Base-by-base conservation (phyloP, 2,888 invertebrate species). In the Micropterix aruncella region DNA sequence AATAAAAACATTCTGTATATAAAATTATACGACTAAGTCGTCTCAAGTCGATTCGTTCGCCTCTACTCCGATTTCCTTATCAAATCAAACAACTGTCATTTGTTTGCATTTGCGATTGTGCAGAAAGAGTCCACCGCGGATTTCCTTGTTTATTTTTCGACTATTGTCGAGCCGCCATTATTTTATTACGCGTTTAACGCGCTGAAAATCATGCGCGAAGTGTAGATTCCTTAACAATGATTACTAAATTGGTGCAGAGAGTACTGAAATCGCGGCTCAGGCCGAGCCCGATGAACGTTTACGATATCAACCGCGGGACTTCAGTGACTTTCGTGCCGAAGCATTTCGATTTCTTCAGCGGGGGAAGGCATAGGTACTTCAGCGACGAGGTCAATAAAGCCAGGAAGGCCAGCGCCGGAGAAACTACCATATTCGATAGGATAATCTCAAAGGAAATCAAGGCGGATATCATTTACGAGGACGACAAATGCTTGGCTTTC, bases 381-480 rank as follows among this genome's bases (percentile, higher is more conserved):
- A 44, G 46, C 36, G 47, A 49, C 36, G 47, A 70, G 55, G 70
- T 70, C 9, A 57, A 63, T 36, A 59, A 60, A 16, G 66, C 70
- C 9, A 65, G 66, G 44, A 58, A 60, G 1, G 63, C 64, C 15
- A 63, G 62, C 50, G 55, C 60, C 1, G 58, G 58, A 48, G 65
- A 62, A 1, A 62, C 65, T 45, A 88, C 87, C 0, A 79, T 89
- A 50, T 90, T 90, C 61, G 82, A 81, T 49, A 81, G 79, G 59
- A 89, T 90, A 44, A 74, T 88, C 46, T 74, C 80, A 1, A 83
- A 80, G 55, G 77, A 84, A 60, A 80, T 90, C 44, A 82, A 83
- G 47, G 85, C 88, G 0, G 82, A 87, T 54, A 81, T 90, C 41
- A 77, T 90, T 51, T 83, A 80, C 59, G 88, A 90, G 59, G 89